Base-by-base conservation (phyloP, 2,888 invertebrate genomes). In the Epinotia ramella region DNA sequence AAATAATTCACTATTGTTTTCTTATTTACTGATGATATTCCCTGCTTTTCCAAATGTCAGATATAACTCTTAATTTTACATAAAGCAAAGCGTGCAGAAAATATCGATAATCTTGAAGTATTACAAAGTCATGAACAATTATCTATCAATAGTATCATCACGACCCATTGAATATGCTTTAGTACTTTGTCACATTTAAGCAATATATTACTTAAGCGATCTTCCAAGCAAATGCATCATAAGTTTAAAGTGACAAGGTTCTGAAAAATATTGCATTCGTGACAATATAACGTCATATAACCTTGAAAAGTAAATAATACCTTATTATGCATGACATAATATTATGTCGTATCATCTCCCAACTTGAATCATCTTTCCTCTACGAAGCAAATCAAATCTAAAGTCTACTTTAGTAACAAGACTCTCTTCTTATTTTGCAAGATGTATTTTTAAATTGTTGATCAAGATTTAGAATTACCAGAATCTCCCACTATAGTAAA, bases 1-100 rank as follows among this genome's bases (percentile, higher is more conserved):
- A 11, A 56, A 56, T 18, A 57, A 20, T 56, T 56, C 9, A 40
- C 40, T 57, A 57, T 1, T 53, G 53, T 53, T 16, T n/a, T n/a
- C 53, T 53, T 53, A 65, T 65, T 3, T 20, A 57, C 4, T 62
- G 5, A 4, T 44, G 57, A 11, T 56, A 11, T 44, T 24, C 20
- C 7, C 24, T 56, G 53, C 66, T 53, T 33, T 68, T 69, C 24
- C 69, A 69, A 69, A 69, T 60, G 69, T 69, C 59, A 69, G 69
- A 69, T 59, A 68, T 44, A 69, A 69, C 69, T 60, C 24, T 12
- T 0, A 69, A 53, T 18, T 66, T 33, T 57, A 20, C 57, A 57
- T 18, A 20, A 57, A 59, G 24, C 24, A 6, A 5, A 4, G 16
- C 20, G 24, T 59, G 57, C 20, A 57, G 18, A 24, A 13, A 28